These are phyloP conservation scores for Teleogryllus oceanicus DNA, from an alignment of 2,888 invertebrate species.

Conservation along the genomic window DNA sequence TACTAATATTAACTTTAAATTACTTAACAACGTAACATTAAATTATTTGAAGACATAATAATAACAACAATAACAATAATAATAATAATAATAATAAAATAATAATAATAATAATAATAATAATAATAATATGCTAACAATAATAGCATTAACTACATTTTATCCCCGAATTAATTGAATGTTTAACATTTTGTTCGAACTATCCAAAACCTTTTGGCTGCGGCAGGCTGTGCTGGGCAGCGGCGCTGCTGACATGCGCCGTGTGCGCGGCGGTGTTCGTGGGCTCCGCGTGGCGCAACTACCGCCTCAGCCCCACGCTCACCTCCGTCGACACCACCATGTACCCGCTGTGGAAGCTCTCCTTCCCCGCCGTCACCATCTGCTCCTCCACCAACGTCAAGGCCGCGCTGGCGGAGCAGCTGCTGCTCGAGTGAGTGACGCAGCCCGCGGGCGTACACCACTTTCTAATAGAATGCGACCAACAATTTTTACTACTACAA, in stretches of 20 bases:
- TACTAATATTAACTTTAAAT: no score
- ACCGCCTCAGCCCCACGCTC: conserved; percentile 37
- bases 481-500: no score
- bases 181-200: no score
- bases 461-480: no score
- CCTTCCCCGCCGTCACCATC: conserved; percentile 40
- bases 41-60: no score
- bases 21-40: no score
- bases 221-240: conserved; percentile 35
- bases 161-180: no score
- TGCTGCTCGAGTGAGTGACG: conserved; percentile 1
- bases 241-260: conserved; percentile 36
- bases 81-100: no score
- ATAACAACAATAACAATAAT: no score
- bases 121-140: no score
- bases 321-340: conserved; percentile 39
- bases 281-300: conserved; percentile 35
- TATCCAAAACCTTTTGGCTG: not conserved
- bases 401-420: conserved; percentile 22
- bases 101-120: no score
- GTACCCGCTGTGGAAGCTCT: conserved; percentile 39
- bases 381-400: conserved; percentile 38
- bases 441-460: not conserved
- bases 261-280: conserved; percentile 37
- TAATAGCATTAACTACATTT: no score